Evolutionary conservation across 1,140 invertebrate species (phyloP).

Genomic region (Zaprionus lachaisei): DNA sequence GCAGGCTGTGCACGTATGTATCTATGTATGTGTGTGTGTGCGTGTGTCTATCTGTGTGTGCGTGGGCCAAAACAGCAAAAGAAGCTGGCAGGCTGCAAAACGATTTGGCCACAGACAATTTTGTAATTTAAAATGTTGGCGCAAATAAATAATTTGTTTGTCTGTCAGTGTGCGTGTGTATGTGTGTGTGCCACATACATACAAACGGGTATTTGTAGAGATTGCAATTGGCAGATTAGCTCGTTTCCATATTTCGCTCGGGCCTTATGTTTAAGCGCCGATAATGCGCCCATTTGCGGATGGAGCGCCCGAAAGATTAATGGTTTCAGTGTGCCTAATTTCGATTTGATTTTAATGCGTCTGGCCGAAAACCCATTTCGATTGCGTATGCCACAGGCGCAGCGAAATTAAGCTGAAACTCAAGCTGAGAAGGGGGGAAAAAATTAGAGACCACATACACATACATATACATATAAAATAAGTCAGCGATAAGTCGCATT

Average conservation of each 20-base stretch:
- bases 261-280: slow-evolving; percentile 55
- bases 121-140: slow-evolving; percentile 74
- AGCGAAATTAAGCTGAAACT: slow-evolving; percentile 23
- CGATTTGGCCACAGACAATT: slow-evolving; percentile 80
- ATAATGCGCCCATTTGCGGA: slow-evolving; percentile 54
- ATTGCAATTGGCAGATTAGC: slow-evolving; percentile 74
- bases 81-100: slow-evolving; percentile 44
- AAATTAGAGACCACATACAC: slow-evolving; percentile 4
- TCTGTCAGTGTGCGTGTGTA: slow-evolving; percentile 1
- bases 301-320: slow-evolving; percentile 60
- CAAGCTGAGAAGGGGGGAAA: not conserved
- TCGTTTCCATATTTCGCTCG: slow-evolving; percentile 45
- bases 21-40: slow-evolving; percentile 1
- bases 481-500: slow-evolving; percentile 17
- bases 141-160: slow-evolving; percentile 71
- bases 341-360: slow-evolving; percentile 74
- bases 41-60: not conserved
- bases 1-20: slow-evolving; percentile 7
- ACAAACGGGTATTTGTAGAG: slow-evolving; percentile 46
- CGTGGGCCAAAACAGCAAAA: not conserved
- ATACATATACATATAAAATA: not conserved
- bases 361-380: slow-evolving; percentile 52
- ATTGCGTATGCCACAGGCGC: slow-evolving; percentile 41
- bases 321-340: slow-evolving; percentile 73
- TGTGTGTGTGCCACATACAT: slow-evolving; percentile 16